phyloP scores from a whole-genome alignment of 2,888 invertebrate species.

The Eretmocerus hayati region DNA sequence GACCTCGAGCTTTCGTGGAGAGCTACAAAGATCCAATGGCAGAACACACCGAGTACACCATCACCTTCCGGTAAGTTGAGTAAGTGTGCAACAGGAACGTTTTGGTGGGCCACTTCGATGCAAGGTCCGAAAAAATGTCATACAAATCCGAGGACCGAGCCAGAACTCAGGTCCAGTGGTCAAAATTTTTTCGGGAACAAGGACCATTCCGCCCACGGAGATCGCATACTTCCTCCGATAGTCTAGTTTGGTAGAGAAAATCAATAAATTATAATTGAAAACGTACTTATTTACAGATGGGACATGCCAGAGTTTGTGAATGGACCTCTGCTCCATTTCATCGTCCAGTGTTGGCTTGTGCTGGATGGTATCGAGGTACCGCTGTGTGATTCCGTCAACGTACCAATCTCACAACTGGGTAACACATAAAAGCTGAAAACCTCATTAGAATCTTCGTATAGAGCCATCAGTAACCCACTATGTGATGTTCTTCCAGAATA shows the following conservation, averaged over 20 bases:
- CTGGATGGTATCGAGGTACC: slow-evolving; percentile 47
- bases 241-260: no score
- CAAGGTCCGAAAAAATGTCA: no score
- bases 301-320: slow-evolving; percentile 66
- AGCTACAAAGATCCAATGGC: slow-evolving; percentile 46
- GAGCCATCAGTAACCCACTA: not conserved
- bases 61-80: slow-evolving; percentile 38
- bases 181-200: no score
- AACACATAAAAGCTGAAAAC: no score
- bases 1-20: slow-evolving; percentile 67
- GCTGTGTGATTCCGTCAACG: slow-evolving; percentile 51
- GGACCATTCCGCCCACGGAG: no score
- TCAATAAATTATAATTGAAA: no score
- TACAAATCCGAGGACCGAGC: no score
- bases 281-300: slow-evolving; percentile 63
- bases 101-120: no score
- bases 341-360: slow-evolving; percentile 61
- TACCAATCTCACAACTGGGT: slow-evolving; percentile 49
- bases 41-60: slow-evolving; percentile 34
- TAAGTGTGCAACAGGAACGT: no score
- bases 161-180: no score
- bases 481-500: slow-evolving; percentile 50
- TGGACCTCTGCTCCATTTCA: slow-evolving; percentile 68
- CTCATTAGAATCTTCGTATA: no score
- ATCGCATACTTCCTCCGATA: no score